These are phyloP conservation scores for Mustelus asterias DNA, from an alignment of 2,113 vertebrate genomes.

Conservation along the genomic window DNA sequence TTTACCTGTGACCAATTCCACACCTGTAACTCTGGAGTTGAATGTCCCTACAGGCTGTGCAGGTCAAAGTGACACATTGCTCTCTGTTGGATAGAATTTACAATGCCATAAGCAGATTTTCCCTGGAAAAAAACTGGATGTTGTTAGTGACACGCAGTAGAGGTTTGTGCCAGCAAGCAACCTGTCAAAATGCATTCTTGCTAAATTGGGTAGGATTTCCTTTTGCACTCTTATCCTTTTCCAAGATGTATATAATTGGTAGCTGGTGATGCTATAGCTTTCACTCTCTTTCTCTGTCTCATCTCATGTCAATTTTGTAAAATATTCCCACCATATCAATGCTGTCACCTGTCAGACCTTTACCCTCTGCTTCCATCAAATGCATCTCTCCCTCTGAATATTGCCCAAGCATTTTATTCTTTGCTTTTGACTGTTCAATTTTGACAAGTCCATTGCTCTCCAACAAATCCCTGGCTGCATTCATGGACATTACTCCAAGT, in stretches of 20 bases:
- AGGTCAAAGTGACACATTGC: background rate
- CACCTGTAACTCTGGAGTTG: background rate
- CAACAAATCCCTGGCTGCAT: background rate
- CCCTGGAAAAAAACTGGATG: too few species aligned
- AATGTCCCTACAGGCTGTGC: background rate
- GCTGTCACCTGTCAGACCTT: slow-evolving; percentile 22
- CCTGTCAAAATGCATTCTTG: background rate
- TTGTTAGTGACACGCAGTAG: background rate
- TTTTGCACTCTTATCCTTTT: background rate
- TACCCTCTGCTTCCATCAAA: background rate
- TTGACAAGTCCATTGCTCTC: background rate
- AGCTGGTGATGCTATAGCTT: background rate
- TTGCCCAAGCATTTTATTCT: background rate
- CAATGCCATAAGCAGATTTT: background rate
- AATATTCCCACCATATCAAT: background rate
- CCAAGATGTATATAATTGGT: background rate
- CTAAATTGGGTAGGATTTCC: background rate
- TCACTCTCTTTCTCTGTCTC: background rate
- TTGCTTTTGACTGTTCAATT: slow-evolving; percentile 4
- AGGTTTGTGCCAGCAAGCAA: background rate
- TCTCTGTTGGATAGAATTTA: background rate
- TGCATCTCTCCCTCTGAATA: background rate
- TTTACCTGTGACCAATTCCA: background rate
- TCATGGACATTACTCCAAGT: background rate
- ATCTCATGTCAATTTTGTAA: background rate